These are phyloP conservation scores for Pilophorus perplexus DNA, from an alignment of 2,888 invertebrate species.

Conservation along the genomic window DNA sequence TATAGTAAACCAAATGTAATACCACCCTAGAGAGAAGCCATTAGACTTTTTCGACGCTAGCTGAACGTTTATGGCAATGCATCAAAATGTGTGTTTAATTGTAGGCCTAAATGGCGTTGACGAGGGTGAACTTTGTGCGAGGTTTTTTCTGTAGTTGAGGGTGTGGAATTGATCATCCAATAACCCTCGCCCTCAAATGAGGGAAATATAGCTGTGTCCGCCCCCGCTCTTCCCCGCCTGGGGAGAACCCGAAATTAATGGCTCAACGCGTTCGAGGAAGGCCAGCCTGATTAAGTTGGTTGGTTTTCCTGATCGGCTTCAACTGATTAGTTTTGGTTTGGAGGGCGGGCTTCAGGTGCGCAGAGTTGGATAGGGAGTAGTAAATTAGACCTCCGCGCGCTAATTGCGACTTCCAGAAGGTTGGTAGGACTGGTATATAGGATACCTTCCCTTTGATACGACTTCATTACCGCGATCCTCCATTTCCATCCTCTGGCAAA, in stretches of 20 bases:
- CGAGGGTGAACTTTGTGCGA: no score
- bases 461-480: neutral
- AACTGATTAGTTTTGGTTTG: slow-evolving; percentile 26
- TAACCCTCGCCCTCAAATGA: neutral
- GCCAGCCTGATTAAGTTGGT: slow-evolving; percentile 10
- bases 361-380: slow-evolving; percentile 11
- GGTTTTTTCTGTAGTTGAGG: no score
- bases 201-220: neutral
- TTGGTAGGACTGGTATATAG: slow-evolving; percentile 8
- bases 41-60: no score
- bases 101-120: no score
- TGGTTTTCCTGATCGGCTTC: slow-evolving; percentile 27
- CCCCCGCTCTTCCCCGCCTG: neutral
- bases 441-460: neutral
- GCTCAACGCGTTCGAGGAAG: slow-evolving; percentile 1
- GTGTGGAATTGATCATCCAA: neutral
- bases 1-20: no score
- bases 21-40: no score
- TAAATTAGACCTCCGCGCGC: slow-evolving; percentile 35
- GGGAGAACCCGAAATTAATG: slow-evolving; percentile 18
- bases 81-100: no score
- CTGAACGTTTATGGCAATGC: no score
- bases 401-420: slow-evolving; percentile 32
- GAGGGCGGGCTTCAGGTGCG: no score
- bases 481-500: neutral